These are phyloP conservation scores for Cassiopea andromeda DNA, from an alignment of 30 jellyfish, hydroid and myxozoan species.

Conservation along the genomic window DNA sequence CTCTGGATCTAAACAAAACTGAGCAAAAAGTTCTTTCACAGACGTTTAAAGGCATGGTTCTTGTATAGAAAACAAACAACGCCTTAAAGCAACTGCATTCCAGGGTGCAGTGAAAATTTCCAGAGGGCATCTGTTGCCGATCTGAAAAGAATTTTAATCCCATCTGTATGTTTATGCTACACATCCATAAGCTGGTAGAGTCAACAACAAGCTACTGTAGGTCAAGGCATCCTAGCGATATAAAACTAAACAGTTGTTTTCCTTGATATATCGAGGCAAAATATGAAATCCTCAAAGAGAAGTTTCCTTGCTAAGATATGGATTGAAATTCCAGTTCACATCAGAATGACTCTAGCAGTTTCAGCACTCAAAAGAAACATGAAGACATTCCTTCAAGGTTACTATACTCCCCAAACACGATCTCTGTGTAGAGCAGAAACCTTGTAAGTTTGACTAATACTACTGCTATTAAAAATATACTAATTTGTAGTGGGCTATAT, in stretches of 20 bases:
- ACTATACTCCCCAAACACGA: too few species aligned
- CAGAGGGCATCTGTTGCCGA: constrained; percentile 5
- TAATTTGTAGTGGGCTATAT: too few species aligned
- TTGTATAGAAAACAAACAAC: background rate
- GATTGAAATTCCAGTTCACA: too few species aligned
- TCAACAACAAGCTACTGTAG: background rate
- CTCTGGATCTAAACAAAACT: background rate
- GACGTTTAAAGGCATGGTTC: background rate
- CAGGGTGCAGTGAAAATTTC: background rate
- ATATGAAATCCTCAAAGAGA: too few species aligned
- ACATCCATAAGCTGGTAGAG: constrained; percentile 12
- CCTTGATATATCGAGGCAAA: too few species aligned
- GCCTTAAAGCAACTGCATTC: constrained; percentile 6
- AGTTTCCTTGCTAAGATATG: too few species aligned
- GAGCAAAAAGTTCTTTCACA: background rate
- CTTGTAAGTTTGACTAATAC: too few species aligned
- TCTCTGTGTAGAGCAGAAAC: too few species aligned
- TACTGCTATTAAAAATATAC: too few species aligned
- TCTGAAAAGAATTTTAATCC: constrained; percentile 6
- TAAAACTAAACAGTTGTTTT: background rate
- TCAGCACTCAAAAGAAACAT: too few species aligned
- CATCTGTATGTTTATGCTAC: constrained; percentile 9
- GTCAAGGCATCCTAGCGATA: background rate
- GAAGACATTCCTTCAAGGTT: too few species aligned
- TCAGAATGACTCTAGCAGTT: too few species aligned